Percentiles rank a stretch among this genome's conserved stretches.
phyloP scores from a whole-genome alignment of 2,113 vertebrate species.

The Carassius carassius region DNA sequence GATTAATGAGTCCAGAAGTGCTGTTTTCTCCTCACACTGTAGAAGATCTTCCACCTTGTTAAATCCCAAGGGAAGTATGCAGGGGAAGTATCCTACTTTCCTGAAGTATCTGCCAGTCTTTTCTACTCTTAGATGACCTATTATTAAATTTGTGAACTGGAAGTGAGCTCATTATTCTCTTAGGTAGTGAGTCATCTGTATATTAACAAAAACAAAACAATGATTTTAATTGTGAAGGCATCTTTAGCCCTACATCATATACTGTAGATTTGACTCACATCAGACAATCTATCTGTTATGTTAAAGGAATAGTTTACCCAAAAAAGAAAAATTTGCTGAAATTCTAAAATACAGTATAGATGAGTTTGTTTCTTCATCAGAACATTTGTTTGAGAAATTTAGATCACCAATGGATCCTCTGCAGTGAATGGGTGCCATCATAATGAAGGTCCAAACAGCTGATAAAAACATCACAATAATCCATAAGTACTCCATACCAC shows the following conservation, averaged over 20 bases:
- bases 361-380: no score
- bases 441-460: no score
- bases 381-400: no score
- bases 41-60: constrained; percentile 23
- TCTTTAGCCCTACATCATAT: not conserved
- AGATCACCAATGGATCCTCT: no score
- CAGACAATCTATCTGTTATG: no score
- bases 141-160: constrained; percentile 1
- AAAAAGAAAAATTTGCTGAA: no score
- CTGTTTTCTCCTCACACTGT: not conserved
- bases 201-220: no score
- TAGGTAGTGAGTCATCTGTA: not conserved
- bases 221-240: not conserved
- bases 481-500: not conserved
- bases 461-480: not conserved
- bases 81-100: constrained; percentile 34
- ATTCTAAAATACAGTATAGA: no score
- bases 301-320: no score
- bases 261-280: not conserved
- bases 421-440: no score
- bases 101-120: not conserved
- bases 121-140: constrained; percentile 15
- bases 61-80: constrained; percentile 20
- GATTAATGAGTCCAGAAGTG: constrained; percentile 41
- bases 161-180: not conserved